These are phyloP conservation scores for Aporophyla nigra DNA, from an alignment of 2,888 invertebrate species.

Conservation along the genomic window DNA sequence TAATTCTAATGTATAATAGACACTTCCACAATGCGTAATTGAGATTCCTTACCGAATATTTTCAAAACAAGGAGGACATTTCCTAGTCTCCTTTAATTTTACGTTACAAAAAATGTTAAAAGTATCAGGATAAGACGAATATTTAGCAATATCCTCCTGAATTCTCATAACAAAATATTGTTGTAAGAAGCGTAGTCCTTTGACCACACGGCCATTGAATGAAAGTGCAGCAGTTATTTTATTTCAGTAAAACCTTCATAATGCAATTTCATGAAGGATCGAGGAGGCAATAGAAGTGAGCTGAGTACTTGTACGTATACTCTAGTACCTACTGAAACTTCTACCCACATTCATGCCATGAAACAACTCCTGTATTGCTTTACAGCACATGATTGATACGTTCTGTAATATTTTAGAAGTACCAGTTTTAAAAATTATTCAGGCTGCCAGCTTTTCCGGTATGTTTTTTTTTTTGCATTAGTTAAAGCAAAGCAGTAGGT, in stretches of 20 bases:
- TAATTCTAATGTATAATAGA: not conserved
- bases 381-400: slow-evolving; percentile 53
- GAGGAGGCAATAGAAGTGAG: slow-evolving; percentile 21
- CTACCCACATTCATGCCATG: slow-evolving; percentile 34
- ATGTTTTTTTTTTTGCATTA: slow-evolving; percentile 27
- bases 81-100: not conserved
- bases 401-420: slow-evolving; percentile 28
- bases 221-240: not conserved
- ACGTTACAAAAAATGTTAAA: not conserved
- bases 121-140: not conserved
- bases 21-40: not conserved
- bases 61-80: not conserved
- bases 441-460: slow-evolving; percentile 1
- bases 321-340: slow-evolving; percentile 42
- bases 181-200: not conserved
- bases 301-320: slow-evolving; percentile 5
- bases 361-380: slow-evolving; percentile 50
- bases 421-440: slow-evolving; percentile 22
- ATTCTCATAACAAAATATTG: not conserved
- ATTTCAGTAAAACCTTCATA: slow-evolving; percentile 24
- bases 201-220: not conserved
- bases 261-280: slow-evolving; percentile 47
- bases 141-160: not conserved
- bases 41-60: not conserved
- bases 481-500: not conserved